Conservation (phyloP, 2,888 invertebrate genomes). For the Lottia scabra region DNA sequence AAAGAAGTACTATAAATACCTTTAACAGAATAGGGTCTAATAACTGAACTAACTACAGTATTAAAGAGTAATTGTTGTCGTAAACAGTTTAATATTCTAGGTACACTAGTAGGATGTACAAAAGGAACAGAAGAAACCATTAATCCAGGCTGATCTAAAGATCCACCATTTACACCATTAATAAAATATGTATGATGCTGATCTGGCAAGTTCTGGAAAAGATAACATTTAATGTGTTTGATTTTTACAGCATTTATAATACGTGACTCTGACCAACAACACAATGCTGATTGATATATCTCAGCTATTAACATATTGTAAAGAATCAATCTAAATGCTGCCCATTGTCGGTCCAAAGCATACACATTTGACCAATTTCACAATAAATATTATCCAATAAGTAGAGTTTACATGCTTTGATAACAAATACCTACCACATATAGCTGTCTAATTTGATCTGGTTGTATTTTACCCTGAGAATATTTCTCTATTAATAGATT, state of each 20-base stretch:
- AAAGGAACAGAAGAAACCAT: constrained; percentile 87
- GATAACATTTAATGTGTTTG: neutral
- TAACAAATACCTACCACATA: constrained; percentile 79
- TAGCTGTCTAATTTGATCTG: constrained; percentile 79
- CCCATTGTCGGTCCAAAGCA: too few relatives aligned
- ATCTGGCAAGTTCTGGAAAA: constrained; percentile 83
- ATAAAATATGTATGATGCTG: constrained; percentile 95
- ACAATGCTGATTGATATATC: too few relatives aligned
- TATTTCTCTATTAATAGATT: constrained; percentile 81
- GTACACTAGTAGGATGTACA: constrained; percentile 92
- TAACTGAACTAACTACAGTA: constrained; percentile 87
- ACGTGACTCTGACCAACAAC: too few relatives aligned
- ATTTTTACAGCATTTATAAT: too few relatives aligned
- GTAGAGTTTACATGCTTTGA: neutral
- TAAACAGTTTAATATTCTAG: constrained; percentile 85
- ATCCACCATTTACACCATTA: constrained; percentile 77
- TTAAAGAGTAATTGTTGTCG: constrained; percentile 94
- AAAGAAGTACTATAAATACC: too few relatives aligned
- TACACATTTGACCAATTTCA: too few relatives aligned
- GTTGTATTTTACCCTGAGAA: constrained; percentile 78
- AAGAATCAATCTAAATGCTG: too few relatives aligned
- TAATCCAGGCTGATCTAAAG: constrained; percentile 77
- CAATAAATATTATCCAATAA: neutral
- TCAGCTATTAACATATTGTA: too few relatives aligned
- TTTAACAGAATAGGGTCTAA: constrained; percentile 84